Evolutionary conservation across 2,797 vertebrate species (phyloP).

Genomic region (Botia almorhae): DNA sequence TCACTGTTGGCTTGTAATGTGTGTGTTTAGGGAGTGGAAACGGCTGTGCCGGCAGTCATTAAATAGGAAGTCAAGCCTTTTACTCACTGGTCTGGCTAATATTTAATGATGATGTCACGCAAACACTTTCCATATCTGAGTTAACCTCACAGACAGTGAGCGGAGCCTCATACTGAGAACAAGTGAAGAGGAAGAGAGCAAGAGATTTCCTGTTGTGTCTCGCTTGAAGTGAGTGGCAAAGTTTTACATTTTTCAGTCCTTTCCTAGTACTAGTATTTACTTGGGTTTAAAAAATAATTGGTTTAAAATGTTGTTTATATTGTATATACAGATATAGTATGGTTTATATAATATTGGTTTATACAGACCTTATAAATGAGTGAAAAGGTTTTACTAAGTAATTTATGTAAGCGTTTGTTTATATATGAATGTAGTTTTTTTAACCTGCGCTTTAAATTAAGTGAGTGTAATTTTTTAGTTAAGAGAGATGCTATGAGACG

Average conservation of each 20-base stretch:
- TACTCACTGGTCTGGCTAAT: slow-evolving; percentile 38
- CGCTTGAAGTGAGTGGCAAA: neutral
- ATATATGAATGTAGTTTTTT: neutral
- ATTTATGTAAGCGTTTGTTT: too few species aligned
- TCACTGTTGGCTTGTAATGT: neutral
- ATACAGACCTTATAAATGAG: too few species aligned
- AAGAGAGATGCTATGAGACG: neutral
- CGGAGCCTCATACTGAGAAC: slow-evolving; percentile 16
- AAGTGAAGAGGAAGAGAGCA: neutral
- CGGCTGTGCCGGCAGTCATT: neutral
- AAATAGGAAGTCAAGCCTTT: slow-evolving; percentile 45
- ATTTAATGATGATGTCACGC: slow-evolving; percentile 38
- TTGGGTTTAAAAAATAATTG: neutral
- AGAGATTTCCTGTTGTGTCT: slow-evolving; percentile 3
- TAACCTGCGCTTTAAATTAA: neutral
- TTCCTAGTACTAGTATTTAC: neutral
- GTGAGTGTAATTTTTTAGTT: neutral
- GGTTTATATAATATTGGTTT: too few species aligned
- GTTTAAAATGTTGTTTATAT: neutral
- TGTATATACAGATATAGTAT: neutral
- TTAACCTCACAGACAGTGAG: slow-evolving; percentile 33
- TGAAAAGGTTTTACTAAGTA: too few species aligned
- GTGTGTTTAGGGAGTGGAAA: slow-evolving; percentile 20
- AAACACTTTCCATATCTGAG: slow-evolving; percentile 44
- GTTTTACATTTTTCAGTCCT: neutral